These are phyloP conservation scores for Bradypus variegatus DNA, from an alignment of 2,797 vertebrate species.

Conservation along the genomic window DNA sequence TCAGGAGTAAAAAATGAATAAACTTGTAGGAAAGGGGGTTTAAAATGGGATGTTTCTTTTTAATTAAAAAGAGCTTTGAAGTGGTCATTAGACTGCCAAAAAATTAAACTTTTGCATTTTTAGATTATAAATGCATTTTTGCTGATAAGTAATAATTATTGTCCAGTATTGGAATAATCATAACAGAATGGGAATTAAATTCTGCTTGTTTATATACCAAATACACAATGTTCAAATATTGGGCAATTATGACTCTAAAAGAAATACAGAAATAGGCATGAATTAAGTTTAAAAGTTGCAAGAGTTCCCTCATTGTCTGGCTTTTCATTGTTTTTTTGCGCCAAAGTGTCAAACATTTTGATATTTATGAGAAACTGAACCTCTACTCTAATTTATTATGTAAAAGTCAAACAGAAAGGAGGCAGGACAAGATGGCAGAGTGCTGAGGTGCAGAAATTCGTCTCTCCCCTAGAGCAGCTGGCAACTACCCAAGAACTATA, in stretches of 20 bases:
- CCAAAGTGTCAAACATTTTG: not conserved
- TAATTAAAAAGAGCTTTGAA: conserved; percentile 30
- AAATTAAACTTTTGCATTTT: not conserved
- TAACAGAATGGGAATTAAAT: conserved; percentile 3
- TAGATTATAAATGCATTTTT: conserved; percentile 14
- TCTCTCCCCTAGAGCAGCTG: no score
- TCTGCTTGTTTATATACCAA: not conserved
- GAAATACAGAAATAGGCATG: not conserved
- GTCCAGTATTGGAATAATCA: not conserved
- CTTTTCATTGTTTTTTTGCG: not conserved
- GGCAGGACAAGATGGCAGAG: no score
- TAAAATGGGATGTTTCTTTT: not conserved
- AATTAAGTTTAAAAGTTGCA: conserved; percentile 23
- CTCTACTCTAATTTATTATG: not conserved
- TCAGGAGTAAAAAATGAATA: not conserved
- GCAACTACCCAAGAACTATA: no score
- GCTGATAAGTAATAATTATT: conserved; percentile 1
- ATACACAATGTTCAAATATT: conserved; percentile 15
- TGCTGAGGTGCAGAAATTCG: no score
- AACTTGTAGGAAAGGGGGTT: not conserved
- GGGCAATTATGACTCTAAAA: not conserved
- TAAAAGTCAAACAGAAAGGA: conserved; percentile 24
- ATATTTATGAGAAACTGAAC: not conserved
- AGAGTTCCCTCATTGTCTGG: not conserved
- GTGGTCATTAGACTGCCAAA: not conserved